Base-by-base conservation (phyloP, 1,140 invertebrate genomes). In the Drosophila tani region DNA sequence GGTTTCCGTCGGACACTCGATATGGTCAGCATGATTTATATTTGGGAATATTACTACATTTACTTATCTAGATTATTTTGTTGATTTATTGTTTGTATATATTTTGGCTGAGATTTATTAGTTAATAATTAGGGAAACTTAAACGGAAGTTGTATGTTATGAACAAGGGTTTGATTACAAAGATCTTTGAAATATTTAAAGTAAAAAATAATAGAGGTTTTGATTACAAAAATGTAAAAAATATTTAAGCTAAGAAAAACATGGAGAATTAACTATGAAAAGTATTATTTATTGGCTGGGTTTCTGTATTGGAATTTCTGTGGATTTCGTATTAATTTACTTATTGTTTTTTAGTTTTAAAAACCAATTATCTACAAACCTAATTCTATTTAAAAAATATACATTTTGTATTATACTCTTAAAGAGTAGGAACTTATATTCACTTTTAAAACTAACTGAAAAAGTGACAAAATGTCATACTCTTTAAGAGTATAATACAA, bases 1-100 rank as follows among this genome's bases (percentile, higher is more conserved):
- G 69, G 46, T 73, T 73, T 51, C 69, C 69, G 69, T 59, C 32
- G 19, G 53, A 51, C 41, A 73, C 58, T 59, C 21, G 69, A 73
- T 73, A 73, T 21, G n/a, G 19, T 38, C 8, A 19, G 27, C n/a
- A 51, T 60, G 69, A 73, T 73, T 73, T 73, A 73, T 59, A 50
- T 56, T 40, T 24, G 14, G 24, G 14, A 41, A 9, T 27, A 21
- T 27, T 45, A 17, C 19, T 19, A 32, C 3, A 6, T 14, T 35
- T 43, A 60, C 24, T 70, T 58, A 59, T 71, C 51, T 41, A 17
- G 8, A 40, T 35, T 35, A 17, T 29, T 15, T 0, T 11, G 6
- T 5, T 40, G 19, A 68, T 3, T 12, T 68, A 68, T 68, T 2
- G 27, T 66, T 66, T 21, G 3, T 21, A 2, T 46, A 38, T 55